These are phyloP conservation scores for Scaptodrosophila latifasciaeformis DNA, from an alignment of 2,888 invertebrate species.

Conservation along the genomic window DNA sequence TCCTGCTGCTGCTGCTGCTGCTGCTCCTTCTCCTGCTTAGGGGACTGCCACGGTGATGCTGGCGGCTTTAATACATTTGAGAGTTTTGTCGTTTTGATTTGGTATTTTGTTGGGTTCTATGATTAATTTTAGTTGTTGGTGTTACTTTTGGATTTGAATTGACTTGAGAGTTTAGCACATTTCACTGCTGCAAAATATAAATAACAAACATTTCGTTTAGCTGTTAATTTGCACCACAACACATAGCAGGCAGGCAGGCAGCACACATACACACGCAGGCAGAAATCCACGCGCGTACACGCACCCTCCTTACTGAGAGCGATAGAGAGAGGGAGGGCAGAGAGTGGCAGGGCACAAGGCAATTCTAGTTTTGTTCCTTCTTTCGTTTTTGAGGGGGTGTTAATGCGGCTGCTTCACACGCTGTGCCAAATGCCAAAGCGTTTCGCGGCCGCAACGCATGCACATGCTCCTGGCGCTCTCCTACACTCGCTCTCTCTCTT, in stretches of 20 bases:
- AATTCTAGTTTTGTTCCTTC: not conserved
- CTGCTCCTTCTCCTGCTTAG: conserved; percentile 30
- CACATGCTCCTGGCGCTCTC: conserved; percentile 10
- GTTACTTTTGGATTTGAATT: conserved; percentile 24
- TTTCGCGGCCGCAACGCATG: conserved; percentile 31
- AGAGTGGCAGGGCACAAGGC: conserved; percentile 14
- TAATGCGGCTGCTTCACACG: conserved; percentile 51
- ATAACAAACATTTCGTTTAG: no score
- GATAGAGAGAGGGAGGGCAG: conserved; percentile 11
- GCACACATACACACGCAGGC: conserved; percentile 5
- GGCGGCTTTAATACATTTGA: no score
- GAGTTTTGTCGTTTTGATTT: no score
- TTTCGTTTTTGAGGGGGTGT: conserved; percentile 39
- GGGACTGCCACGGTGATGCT: no score
- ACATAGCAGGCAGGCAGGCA: conserved; percentile 1
- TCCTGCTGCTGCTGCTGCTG: conserved; percentile 16
- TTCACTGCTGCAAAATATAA: conserved; percentile 32
- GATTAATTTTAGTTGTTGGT: no score
- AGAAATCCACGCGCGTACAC: conserved; percentile 3
- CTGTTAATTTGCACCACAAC: not conserved
- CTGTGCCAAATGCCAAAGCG: conserved; percentile 47
- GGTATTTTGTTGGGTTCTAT: no score
- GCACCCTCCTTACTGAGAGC: not conserved
- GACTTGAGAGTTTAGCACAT: conserved; percentile 49
- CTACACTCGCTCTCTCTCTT: conserved; percentile 17